Evolutionary conservation across 2,113 vertebrate genomes (phyloP).

Genomic region (Pagrus major): DNA sequence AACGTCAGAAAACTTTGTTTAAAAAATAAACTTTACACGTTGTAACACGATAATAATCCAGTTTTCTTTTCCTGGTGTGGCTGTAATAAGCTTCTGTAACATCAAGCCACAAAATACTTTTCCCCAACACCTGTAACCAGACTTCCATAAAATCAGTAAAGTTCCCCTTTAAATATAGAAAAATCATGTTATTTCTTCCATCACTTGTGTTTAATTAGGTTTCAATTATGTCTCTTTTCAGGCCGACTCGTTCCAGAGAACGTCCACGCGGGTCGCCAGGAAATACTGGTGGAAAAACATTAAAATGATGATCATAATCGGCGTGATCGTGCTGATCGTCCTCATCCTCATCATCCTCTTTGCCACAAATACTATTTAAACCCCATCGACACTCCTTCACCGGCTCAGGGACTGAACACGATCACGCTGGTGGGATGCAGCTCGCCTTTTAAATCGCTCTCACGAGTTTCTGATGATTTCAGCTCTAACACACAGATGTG

Average conservation of each 20-base stretch:
- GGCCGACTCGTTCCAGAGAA: constrained; percentile 86
- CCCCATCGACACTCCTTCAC: not conserved
- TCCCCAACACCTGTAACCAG: not conserved
- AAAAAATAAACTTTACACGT: too few species aligned
- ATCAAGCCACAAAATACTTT: too few species aligned
- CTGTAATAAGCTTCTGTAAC: too few species aligned
- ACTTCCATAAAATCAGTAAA: not conserved
- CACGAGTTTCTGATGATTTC: constrained; percentile 8
- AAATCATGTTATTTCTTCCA: not conserved
- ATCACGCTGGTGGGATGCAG: not conserved
- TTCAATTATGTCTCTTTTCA: constrained; percentile 66
- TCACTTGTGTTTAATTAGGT: not conserved
- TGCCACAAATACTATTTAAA: constrained; percentile 81
- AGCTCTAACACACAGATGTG: not conserved
- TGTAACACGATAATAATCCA: too few species aligned
- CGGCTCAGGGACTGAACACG: constrained; percentile 23
- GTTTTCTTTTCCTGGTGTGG: too few species aligned
- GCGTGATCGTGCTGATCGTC: constrained; percentile 78
- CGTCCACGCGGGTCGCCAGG: constrained; percentile 80
- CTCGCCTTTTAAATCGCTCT: not conserved
- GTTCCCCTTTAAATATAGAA: not conserved
- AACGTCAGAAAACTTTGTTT: too few species aligned
- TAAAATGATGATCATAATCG: constrained; percentile 86
- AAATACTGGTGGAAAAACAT: constrained; percentile 89
- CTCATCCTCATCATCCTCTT: constrained; percentile 86